Evolutionary conservation across 1,140 invertebrate genomes (phyloP).

Genomic region (Trypoxylus dichotomus): DNA sequence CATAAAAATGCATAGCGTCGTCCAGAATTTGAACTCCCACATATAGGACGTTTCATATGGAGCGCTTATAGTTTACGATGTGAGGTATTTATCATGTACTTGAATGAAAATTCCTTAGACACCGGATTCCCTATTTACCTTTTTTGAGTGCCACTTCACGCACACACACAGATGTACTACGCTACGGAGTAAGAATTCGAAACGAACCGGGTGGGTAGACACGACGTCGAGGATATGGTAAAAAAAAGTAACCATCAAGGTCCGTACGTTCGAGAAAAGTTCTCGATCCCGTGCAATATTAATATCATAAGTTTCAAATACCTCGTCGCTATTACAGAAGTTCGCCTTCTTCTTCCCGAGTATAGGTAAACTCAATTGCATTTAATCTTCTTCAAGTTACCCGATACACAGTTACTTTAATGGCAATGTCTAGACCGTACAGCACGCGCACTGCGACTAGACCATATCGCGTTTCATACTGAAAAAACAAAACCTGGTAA

Average conservation of each 20-base stretch:
- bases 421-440: neutral
- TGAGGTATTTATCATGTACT: neutral
- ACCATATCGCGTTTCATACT: too few species aligned
- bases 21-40: neutral
- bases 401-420: neutral
- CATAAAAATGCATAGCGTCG: neutral
- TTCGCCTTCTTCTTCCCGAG: neutral
- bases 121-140: constrained; percentile 2
- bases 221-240: neutral
- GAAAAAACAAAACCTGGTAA: too few species aligned
- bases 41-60: neutral
- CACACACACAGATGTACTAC: neutral
- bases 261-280: neutral
- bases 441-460: neutral
- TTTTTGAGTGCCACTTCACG: neutral
- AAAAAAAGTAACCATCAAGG: neutral
- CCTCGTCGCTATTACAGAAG: neutral
- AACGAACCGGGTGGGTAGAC: neutral
- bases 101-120: neutral
- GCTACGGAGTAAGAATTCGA: neutral
- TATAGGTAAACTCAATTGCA: neutral
- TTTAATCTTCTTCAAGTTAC: neutral
- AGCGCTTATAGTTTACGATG: neutral
- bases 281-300: neutral
- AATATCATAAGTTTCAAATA: neutral